Conservation (phyloP, 2,113 vertebrate species). For the Trinectes maculatus region DNA sequence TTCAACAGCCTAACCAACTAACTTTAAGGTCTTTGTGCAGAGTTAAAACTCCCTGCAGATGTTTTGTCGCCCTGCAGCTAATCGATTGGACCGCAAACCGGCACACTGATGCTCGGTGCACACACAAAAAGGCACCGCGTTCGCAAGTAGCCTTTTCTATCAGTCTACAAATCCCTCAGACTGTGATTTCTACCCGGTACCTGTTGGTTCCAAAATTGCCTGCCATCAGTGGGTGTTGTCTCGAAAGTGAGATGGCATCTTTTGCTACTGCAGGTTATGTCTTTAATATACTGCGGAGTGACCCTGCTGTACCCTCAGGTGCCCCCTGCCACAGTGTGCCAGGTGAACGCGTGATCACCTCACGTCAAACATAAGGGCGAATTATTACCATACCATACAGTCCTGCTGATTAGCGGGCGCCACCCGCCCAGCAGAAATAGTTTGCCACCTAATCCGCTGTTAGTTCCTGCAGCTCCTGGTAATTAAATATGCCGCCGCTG, state of each 20-base stretch:
- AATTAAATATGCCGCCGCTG: conserved; percentile 11
- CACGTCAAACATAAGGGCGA: no score
- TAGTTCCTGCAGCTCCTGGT: conserved; percentile 18
- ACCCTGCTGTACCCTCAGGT: background rate
- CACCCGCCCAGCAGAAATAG: background rate
- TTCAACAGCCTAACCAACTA: conserved; percentile 54
- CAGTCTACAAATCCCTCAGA: background rate
- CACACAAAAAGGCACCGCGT: no score
- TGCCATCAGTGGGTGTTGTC: background rate
- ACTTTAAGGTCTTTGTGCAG: background rate
- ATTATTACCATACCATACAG: no score
- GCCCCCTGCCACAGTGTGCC: background rate
- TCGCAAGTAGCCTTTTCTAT: background rate
- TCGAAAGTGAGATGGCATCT: background rate
- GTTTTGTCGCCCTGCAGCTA: conserved; percentile 3
- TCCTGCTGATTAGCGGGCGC: conserved; percentile 7
- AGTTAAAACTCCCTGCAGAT: background rate
- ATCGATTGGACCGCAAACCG: background rate
- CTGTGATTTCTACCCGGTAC: background rate
- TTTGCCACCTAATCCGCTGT: conserved; percentile 24
- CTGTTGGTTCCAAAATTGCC: background rate
- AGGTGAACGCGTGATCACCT: conserved; percentile 21
- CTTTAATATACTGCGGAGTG: background rate
- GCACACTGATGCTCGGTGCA: no score
- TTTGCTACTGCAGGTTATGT: no score